phyloP scores from a whole-genome alignment of 2,113 vertebrate species.

The Jacana jacana region DNA sequence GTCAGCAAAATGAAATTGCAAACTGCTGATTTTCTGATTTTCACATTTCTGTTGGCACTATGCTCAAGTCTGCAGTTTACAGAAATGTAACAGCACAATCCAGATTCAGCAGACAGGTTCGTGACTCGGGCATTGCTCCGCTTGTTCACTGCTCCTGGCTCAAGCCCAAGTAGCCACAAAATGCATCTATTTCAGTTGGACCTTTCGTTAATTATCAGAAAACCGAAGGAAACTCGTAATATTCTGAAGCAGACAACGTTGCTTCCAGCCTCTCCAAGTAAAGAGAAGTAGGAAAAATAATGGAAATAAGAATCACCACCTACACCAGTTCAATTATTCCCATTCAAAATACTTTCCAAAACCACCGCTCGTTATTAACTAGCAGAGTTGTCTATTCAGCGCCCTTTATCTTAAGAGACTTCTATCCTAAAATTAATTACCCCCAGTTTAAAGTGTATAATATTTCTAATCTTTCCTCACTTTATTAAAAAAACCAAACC shows the following conservation, averaged over 20 bases:
- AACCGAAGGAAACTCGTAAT: not conserved
- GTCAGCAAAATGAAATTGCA: not conserved
- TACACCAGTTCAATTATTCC: not conserved
- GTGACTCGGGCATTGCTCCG: not conserved
- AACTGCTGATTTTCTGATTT: accelerated
- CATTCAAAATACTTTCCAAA: not conserved
- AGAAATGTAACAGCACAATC: not conserved
- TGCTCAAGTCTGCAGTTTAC: not conserved
- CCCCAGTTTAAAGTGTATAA: not conserved
- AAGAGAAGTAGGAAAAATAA: not conserved
- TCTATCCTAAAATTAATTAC: not conserved
- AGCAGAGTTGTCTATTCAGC: not conserved
- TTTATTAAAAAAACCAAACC: not conserved
- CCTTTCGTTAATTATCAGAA: not conserved
- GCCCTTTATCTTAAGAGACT: not conserved
- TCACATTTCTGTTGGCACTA: not conserved
- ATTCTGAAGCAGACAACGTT: not conserved
- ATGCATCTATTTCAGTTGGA: not conserved
- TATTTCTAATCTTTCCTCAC: not conserved
- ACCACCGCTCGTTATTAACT: not conserved
- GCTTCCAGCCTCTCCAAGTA: not conserved
- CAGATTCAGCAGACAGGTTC: not conserved
- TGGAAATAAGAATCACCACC: not conserved
- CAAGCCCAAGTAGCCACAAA: not conserved
- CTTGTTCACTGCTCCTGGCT: not conserved